Percentiles rank a stretch among this genome's conserved stretches.
Evolutionary conservation across 2,797 vertebrate genomes (phyloP).

Genomic region (Masticophis lateralis): DNA sequence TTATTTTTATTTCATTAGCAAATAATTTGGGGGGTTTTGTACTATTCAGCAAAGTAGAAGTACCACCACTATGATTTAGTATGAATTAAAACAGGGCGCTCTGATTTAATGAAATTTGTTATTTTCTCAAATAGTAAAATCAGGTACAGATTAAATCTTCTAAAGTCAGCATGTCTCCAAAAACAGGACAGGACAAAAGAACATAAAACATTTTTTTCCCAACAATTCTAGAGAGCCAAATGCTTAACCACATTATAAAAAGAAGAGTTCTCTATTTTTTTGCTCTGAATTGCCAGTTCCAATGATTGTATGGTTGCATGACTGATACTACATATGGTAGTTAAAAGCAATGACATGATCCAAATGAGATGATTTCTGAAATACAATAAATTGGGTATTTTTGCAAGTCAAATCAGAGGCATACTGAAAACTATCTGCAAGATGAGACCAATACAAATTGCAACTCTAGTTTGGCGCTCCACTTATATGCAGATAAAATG

Average conservation of each 20-base stretch:
- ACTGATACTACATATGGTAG: background rate
- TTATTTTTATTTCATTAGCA: background rate
- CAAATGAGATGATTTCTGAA: background rate
- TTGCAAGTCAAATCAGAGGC: conserved; percentile 5
- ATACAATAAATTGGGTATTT: conserved; percentile 8
- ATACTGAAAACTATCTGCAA: background rate
- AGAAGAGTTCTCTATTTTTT: conserved; percentile 16
- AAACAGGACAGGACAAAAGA: background rate
- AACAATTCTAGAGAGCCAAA: conserved; percentile 15
- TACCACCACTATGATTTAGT: background rate
- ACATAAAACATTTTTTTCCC: conserved; percentile 2
- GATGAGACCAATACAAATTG: background rate
- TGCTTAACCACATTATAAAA: conserved; percentile 32
- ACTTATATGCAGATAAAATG: background rate
- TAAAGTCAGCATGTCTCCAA: background rate
- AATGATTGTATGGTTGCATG: background rate
- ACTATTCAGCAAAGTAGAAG: background rate
- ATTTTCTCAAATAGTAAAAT: background rate
- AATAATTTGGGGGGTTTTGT: background rate
- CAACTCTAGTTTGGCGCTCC: background rate
- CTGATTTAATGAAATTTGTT: background rate
- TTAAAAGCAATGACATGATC: background rate
- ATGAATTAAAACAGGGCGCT: background rate
- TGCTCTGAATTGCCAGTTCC: background rate
- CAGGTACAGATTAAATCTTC: background rate